Percentiles rank a stretch among this genome's conserved stretches.
phyloP scores from a whole-genome alignment of 2,888 invertebrate genomes.

The Papilio gigon region DNA sequence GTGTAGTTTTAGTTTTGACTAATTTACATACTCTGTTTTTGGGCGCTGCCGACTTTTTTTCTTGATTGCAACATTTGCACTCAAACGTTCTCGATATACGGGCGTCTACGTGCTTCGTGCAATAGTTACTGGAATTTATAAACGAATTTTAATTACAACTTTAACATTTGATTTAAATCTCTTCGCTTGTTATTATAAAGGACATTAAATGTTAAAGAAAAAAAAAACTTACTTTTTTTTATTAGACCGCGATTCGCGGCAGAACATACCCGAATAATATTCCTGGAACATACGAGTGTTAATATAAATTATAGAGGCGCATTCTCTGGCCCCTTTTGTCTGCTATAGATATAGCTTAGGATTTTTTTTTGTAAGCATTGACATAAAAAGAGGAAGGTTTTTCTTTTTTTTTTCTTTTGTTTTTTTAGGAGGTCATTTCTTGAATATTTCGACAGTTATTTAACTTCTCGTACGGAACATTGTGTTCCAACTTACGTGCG shows the following conservation, averaged over 20 bases:
- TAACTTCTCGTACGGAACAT: conserved; percentile 12
- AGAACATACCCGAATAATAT: conserved; percentile 38
- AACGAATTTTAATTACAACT: neutral
- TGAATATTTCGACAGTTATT: neutral
- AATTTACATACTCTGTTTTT: conserved; percentile 36
- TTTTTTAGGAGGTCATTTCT: neutral
- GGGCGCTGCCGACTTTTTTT: conserved; percentile 16
- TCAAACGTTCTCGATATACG: conserved; percentile 29
- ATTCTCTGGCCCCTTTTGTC: neutral
- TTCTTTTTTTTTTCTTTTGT: no score
- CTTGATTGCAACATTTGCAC: conserved; percentile 35
- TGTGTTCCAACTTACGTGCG: conserved; percentile 31
- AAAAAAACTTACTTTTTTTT: conserved; percentile 29
- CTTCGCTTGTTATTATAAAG: neutral
- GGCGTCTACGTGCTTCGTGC: conserved; percentile 15
- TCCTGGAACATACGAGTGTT: conserved; percentile 33
- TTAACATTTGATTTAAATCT: no score
- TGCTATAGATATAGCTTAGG: neutral
- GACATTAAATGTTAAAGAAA: neutral
- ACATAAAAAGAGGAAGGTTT: neutral
- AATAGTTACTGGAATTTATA: conserved; percentile 2
- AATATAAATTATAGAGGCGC: neutral
- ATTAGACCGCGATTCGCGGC: conserved; percentile 27
- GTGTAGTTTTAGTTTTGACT: conserved; percentile 39
- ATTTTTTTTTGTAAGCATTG: neutral